phyloP scores from a whole-genome alignment of 2,888 invertebrate species.

The Parnassius apollo region DNA sequence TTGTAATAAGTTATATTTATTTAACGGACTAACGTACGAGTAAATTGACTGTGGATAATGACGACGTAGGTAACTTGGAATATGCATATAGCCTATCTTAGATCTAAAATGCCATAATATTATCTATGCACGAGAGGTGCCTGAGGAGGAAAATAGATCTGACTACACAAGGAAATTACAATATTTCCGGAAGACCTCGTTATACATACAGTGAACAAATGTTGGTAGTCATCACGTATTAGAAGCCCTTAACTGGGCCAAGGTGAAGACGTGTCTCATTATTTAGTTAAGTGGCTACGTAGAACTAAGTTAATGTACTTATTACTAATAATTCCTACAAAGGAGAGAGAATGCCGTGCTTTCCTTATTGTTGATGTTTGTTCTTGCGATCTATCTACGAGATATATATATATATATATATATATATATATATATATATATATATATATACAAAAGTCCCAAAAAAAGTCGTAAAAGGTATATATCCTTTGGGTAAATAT shows the following conservation, averaged over 20 bases:
- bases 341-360: not conserved
- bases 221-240: slow-evolving; percentile 10
- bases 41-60: too few species aligned
- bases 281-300: slow-evolving; percentile 15
- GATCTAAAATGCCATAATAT: not conserved
- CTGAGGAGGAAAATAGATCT: slow-evolving; percentile 23
- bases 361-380: too few species aligned
- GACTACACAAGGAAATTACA: slow-evolving; percentile 23
- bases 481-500: too few species aligned
- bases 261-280: slow-evolving; percentile 17
- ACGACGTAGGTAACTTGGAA: too few species aligned
- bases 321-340: not conserved
- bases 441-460: too few species aligned
- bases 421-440: too few species aligned
- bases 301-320: too few species aligned
- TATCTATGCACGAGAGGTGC: slow-evolving; percentile 15
- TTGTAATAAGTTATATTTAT: too few species aligned
- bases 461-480: too few species aligned
- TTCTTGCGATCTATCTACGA: too few species aligned
- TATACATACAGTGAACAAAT: slow-evolving; percentile 21
- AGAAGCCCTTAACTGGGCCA: slow-evolving; percentile 18
- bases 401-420: too few species aligned
- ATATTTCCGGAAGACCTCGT: slow-evolving; percentile 22
- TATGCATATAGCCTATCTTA: not conserved
- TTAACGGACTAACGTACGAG: too few species aligned